Evolutionary conservation across 1,140 invertebrate species (phyloP).

Genomic region (Rhynchophorus ferrugineus): DNA sequence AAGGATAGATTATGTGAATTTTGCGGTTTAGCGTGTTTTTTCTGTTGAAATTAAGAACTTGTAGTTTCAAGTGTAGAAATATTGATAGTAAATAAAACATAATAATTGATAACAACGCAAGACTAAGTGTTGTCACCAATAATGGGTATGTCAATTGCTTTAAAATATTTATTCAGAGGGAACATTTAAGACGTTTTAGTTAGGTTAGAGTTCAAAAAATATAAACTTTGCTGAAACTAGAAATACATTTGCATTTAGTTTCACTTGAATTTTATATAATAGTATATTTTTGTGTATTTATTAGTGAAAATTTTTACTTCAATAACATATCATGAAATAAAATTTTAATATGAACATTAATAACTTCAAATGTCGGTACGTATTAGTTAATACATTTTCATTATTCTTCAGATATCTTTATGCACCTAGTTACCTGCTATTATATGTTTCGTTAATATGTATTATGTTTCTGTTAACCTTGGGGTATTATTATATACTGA

Average conservation of each 20-base stretch:
- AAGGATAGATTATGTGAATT: background rate
- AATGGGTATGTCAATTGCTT: background rate
- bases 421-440: background rate
- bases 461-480: background rate
- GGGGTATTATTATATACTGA: background rate
- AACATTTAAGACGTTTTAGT: background rate
- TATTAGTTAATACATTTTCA: background rate
- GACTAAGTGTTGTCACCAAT: background rate
- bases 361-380: too few relatives aligned
- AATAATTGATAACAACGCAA: background rate
- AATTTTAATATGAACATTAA: too few relatives aligned
- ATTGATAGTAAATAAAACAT: background rate
- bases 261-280: background rate
- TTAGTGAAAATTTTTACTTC: background rate
- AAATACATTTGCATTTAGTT: background rate
- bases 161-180: background rate
- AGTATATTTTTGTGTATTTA: background rate
- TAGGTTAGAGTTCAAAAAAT: background rate
- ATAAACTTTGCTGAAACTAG: background rate
- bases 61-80: background rate
- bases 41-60: background rate
- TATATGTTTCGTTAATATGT: background rate
- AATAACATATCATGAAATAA: too few relatives aligned
- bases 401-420: background rate
- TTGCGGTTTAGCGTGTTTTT: background rate